A percentile compares a stretch with the other conserved stretches of the same genome.
Evolutionary conservation across 2,113 vertebrate genomes (phyloP).

Genomic region (Aramus guarauna): DNA sequence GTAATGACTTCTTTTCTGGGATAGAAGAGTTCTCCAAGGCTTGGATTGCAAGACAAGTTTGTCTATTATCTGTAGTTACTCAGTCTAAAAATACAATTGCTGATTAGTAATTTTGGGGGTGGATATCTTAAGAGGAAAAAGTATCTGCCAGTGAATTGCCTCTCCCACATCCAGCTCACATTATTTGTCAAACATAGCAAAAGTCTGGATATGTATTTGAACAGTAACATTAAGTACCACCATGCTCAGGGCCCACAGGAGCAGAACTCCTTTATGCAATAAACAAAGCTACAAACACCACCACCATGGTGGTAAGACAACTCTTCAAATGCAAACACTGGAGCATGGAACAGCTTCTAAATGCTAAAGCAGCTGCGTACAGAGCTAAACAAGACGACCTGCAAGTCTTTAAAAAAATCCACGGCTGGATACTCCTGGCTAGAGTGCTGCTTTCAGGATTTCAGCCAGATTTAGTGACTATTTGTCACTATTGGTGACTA

Average conservation of each 20-base stretch:
- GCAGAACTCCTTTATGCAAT: background rate
- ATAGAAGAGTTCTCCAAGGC: background rate
- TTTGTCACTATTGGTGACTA: background rate
- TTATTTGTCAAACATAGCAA: background rate
- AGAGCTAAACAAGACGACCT: background rate
- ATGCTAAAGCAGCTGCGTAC: background rate
- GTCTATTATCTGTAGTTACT: background rate
- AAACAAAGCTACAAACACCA: conserved; percentile 23
- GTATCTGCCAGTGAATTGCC: background rate
- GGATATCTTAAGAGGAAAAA: background rate
- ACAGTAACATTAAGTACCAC: background rate
- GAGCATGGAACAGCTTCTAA: background rate
- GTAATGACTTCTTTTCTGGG: background rate
- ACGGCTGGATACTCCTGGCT: background rate
- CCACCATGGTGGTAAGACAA: background rate
- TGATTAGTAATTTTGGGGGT: background rate
- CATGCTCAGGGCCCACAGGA: background rate
- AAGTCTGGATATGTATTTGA: background rate
- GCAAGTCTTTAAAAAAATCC: background rate
- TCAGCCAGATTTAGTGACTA: background rate
- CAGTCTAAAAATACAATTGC: background rate
- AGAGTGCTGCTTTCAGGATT: background rate
- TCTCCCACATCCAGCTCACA: background rate
- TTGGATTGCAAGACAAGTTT: background rate
- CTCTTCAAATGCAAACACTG: background rate